Evolutionary conservation across 2,797 vertebrate genomes (phyloP).

Genomic region (Tokudaia muenninki): DNA sequence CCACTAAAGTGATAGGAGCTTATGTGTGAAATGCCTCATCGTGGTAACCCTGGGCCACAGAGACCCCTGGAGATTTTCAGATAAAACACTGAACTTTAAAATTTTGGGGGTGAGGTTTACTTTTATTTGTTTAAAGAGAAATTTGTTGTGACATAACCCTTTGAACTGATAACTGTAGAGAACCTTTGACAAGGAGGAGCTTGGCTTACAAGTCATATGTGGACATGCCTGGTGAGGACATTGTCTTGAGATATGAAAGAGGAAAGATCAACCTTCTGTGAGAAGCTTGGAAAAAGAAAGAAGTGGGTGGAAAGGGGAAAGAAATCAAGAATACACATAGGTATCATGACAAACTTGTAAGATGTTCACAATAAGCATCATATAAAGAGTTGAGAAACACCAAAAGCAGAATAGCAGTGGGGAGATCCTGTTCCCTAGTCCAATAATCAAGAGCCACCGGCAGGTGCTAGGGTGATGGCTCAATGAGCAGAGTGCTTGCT

Average conservation of each 20-base stretch:
- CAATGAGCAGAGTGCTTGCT: background rate
- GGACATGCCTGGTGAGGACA: conserved; percentile 28
- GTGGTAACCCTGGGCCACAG: background rate
- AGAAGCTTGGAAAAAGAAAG: background rate
- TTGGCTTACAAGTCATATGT: conserved; percentile 15
- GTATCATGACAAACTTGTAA: background rate
- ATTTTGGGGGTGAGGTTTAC: conserved; percentile 27
- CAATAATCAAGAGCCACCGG: conserved; percentile 4
- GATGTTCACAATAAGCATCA: background rate
- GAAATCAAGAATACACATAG: background rate
- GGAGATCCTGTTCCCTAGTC: background rate
- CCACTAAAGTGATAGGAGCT: background rate
- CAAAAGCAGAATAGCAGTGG: background rate
- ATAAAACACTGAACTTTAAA: conserved; percentile 70
- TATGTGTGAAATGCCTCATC: conserved; percentile 48
- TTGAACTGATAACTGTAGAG: conserved; percentile 71
- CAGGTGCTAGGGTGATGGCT: background rate
- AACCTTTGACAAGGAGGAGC: conserved; percentile 60
- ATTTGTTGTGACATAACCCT: conserved; percentile 52
- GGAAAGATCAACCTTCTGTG: background rate
- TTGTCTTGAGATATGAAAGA: background rate
- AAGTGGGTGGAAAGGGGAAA: background rate
- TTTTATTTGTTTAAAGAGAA: conserved; percentile 74
- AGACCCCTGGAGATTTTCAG: background rate
- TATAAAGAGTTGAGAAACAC: background rate